phyloP scores from a whole-genome alignment of 2,797 vertebrate species.

The Cynopterus sphinx region DNA sequence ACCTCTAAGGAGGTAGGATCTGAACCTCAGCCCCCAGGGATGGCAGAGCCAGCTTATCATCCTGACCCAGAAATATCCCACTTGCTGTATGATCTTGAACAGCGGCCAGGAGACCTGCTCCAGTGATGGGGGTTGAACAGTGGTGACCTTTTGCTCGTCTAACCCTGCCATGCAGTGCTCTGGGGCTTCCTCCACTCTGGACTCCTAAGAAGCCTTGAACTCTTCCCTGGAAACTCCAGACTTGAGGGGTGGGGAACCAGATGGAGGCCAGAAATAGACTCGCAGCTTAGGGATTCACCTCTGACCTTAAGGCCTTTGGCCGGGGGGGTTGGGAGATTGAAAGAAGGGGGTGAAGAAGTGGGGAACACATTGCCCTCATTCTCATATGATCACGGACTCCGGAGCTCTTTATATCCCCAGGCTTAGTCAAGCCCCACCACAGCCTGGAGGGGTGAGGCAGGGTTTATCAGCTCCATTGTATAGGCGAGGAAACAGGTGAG shows the following conservation, averaged over 20 bases:
- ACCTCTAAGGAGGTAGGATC: too few species aligned
- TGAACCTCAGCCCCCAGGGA: neutral
- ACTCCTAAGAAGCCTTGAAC: neutral
- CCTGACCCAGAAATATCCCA: neutral
- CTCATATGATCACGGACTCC: neutral
- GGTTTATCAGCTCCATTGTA: neutral
- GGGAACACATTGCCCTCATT: neutral
- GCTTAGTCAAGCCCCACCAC: neutral
- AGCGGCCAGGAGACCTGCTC: neutral
- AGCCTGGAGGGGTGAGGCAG: neutral
- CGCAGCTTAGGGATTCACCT: neutral
- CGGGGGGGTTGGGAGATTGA: too few species aligned
- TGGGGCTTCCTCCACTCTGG: neutral
- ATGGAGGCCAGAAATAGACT: neutral
- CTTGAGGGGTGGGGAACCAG: neutral
- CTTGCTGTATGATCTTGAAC: neutral
- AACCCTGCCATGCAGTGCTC: neutral
- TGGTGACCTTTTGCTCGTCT: neutral
- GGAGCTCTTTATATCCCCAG: neutral
- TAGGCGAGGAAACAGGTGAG: neutral
- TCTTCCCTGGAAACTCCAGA: neutral
- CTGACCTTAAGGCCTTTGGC: neutral
- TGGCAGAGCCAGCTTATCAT: neutral
- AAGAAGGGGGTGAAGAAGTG: neutral
- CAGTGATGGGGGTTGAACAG: rapidly evolving